Conservation (phyloP, 2,888 invertebrate species). For the Brachylomia viminalis region DNA sequence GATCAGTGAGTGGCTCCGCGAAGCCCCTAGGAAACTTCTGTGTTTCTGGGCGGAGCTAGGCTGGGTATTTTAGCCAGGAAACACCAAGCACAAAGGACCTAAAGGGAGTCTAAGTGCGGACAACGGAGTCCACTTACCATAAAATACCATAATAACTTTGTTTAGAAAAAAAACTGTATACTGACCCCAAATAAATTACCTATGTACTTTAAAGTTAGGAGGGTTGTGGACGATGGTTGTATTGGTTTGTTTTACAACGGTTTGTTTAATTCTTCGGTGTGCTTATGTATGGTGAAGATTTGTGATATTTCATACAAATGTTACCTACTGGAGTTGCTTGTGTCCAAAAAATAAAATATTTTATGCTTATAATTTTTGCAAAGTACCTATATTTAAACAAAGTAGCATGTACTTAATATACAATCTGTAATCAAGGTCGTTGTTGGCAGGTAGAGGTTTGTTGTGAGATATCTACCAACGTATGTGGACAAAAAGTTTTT, state of each 20-base stretch:
- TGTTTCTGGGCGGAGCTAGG: neutral
- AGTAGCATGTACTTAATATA: neutral
- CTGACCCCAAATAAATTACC: neutral
- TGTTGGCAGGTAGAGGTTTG: neutral
- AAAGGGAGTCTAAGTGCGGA: neutral
- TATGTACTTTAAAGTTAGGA: neutral
- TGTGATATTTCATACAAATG: neutral
- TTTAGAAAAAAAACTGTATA: neutral
- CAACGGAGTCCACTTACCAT: neutral
- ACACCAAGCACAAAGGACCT: neutral
- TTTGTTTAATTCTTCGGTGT: neutral
- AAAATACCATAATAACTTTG: neutral
- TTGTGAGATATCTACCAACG: neutral
- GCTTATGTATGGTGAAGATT: neutral
- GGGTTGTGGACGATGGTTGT: neutral
- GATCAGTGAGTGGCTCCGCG: neutral
- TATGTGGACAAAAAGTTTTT: too few species aligned
- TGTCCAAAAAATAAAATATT: neutral
- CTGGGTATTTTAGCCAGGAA: neutral
- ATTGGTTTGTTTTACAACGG: neutral
- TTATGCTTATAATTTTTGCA: neutral
- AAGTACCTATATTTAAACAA: neutral
- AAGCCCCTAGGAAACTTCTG: neutral
- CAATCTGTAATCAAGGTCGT: neutral
- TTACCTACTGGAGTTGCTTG: neutral